Evolutionary conservation across 2,113 vertebrate genomes (phyloP), one percentile per base, ranked within the genome.

Genomic region (Notothenia rossii): DNA sequence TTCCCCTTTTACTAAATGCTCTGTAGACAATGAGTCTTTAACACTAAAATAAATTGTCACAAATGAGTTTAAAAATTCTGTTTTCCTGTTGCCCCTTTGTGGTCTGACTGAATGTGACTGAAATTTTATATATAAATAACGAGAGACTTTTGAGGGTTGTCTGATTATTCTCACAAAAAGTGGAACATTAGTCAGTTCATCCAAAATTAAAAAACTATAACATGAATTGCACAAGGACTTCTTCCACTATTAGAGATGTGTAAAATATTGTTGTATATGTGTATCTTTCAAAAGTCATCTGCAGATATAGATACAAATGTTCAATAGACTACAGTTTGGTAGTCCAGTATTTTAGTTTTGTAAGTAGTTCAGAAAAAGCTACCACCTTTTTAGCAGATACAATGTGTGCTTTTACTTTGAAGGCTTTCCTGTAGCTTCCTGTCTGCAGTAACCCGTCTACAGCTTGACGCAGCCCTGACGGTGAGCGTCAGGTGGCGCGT

Each of bases 401-500:
- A 1, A 25, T 46, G 12, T 29, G 13, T 29, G 10, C 29, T 78
- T 90, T 88, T 88, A 88, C 5, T 84, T 48, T 89, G 82, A 88
- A 88, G 17, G 45, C 5, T 4, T 0, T 0, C 1, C 1, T 50
- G 0, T 0, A 0, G 2, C 68, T 73, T 88, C 77, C 75, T 56
- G 69, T 55, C 0, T 10, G 4, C 7, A 1, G 15, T 13, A 46
- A 1, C 13, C n/a, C 14, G n/a, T 4, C 51, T 61, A 1, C 0
- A 56, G 10, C 83, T 80, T 76, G 40, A 78, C 58, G 36, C 33
- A 45, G 20, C 49, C 0, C n/a, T 11, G 61, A 62, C 13, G 53
- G 72, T 29, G 67, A 62, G 60, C 56, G 91, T 94, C 93, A 91
- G 75, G 89, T 85, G 91, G 92, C 81, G 49, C 75, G 82, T 94